Percentiles rank a stretch among this genome's conserved stretches.
Evolutionary conservation across 2,888 invertebrate species (phyloP).

Genomic region (Autographa gamma): DNA sequence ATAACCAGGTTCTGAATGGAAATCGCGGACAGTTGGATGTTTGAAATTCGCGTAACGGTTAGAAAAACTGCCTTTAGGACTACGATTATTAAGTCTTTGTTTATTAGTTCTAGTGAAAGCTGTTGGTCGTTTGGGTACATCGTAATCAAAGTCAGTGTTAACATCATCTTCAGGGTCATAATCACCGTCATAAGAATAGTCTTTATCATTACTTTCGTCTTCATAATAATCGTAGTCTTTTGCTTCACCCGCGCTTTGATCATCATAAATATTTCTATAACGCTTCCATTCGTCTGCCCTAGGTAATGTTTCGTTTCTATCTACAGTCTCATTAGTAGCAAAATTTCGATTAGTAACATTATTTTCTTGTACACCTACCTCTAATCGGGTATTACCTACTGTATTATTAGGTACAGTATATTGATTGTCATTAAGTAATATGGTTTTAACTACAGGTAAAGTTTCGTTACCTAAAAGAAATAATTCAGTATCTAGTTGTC

Average conservation of each 20-base stretch:
- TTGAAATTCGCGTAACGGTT: slow-evolving; percentile 38
- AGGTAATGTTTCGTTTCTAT: slow-evolving; percentile 62
- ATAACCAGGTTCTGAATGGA: slow-evolving; percentile 28
- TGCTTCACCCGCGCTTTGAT: slow-evolving; percentile 47
- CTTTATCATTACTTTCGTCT: slow-evolving; percentile 48
- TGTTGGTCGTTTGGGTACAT: slow-evolving; percentile 21
- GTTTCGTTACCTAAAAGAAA: slow-evolving; percentile 68
- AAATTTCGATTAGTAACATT: not conserved
- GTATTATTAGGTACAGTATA: slow-evolving; percentile 17
- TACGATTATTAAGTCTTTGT: slow-evolving; percentile 19
- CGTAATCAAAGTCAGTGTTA: slow-evolving; percentile 54
- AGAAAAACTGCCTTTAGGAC: slow-evolving; percentile 36
- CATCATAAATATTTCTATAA: slow-evolving; percentile 39
- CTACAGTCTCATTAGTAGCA: slow-evolving; percentile 20
- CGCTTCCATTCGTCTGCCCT: slow-evolving; percentile 67
- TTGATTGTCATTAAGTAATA: slow-evolving; percentile 10
- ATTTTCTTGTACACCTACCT: not conserved
- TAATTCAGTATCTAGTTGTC: slow-evolving; percentile 70
- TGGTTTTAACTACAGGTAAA: slow-evolving; percentile 5
- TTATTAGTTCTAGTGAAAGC: slow-evolving; percentile 15
- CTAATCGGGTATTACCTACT: slow-evolving; percentile 14
- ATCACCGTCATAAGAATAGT: slow-evolving; percentile 53
- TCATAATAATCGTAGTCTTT: slow-evolving; percentile 56
- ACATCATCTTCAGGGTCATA: slow-evolving; percentile 65
- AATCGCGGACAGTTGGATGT: slow-evolving; percentile 46